Percentiles rank a stretch among this genome's conserved stretches.
These are phyloP conservation scores for Macrobrachium nipponense DNA, from an alignment of 1,140 invertebrate genomes.

Conservation along the genomic window DNA sequence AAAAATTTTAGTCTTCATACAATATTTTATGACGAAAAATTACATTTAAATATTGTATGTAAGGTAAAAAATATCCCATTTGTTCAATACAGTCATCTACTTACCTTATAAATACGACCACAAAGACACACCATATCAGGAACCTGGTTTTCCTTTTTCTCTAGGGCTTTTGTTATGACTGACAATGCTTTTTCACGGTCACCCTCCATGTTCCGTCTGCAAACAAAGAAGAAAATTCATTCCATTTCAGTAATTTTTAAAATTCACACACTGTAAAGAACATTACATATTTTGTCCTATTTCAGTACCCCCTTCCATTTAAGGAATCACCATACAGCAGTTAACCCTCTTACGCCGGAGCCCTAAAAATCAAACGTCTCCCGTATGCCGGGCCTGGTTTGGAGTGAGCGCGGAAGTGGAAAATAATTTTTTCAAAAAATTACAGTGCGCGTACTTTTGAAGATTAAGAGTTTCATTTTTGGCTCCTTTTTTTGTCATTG, in stretches of 20 bases:
- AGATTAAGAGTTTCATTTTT: no score
- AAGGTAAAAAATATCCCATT: background rate
- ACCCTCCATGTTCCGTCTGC: conserved; percentile 89
- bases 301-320: no score
- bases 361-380: no score
- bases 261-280: no score
- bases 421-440: no score
- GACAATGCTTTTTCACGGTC: conserved; percentile 93
- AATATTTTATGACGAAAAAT: background rate
- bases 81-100: background rate
- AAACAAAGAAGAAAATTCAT: conserved; percentile 1
- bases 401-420: no score
- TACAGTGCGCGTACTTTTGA: no score
- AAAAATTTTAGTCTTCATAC: no score
- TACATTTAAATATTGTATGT: background rate
- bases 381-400: no score
- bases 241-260: background rate
- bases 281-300: no score
- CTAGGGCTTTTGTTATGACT: conserved; percentile 90
- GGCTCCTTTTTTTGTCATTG: no score
- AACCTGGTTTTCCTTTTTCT: conserved; percentile 93
- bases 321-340: background rate
- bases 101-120: conserved; percentile 60
- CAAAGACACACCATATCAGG: conserved; percentile 97
- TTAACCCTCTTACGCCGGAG: no score